Conservation (phyloP, 1,140 invertebrate species). For the Philopotamus ludificatus region DNA sequence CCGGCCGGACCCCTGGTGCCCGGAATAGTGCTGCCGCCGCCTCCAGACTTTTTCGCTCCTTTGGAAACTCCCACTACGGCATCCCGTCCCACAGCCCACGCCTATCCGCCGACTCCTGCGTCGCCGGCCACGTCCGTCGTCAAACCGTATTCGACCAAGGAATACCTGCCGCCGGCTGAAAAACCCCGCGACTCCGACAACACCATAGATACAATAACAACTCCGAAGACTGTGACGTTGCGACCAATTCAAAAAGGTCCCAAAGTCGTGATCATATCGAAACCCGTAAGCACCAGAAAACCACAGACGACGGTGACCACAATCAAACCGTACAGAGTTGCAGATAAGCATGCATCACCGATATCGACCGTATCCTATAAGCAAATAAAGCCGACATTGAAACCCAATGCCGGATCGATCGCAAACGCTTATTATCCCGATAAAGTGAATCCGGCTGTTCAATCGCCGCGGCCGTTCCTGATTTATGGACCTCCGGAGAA, state of each 20-base stretch:
- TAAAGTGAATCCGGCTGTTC: conserved; percentile 48
- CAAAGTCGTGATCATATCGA: conserved; percentile 32
- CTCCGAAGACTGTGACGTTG: conserved; percentile 30
- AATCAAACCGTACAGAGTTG: conserved; percentile 46
- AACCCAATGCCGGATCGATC: conserved; percentile 48
- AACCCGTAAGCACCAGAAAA: conserved; percentile 45
- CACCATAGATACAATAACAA: conserved; percentile 31
- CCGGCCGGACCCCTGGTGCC: conserved; percentile 83
- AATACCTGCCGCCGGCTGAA: conserved; percentile 49
- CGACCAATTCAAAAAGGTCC: conserved; percentile 17
- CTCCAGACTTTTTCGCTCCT: conserved; percentile 78
- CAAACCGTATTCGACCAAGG: conserved; percentile 38
- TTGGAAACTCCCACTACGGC: conserved; percentile 56
- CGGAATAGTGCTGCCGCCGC: conserved; percentile 82
- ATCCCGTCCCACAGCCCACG: conserved; percentile 46
- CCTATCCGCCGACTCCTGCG: conserved; percentile 46
- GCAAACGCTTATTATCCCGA: conserved; percentile 48
- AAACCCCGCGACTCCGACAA: conserved; percentile 51
- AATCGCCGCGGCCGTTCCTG: conserved; percentile 53
- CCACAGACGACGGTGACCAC: conserved; percentile 46
- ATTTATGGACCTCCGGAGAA: conserved; percentile 53
- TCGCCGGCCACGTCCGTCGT: conserved; percentile 40
- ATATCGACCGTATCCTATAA: conserved; percentile 42
- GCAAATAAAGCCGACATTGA: conserved; percentile 52
- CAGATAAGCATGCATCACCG: conserved; percentile 47